Evolutionary conservation across 2,113 vertebrate species (phyloP).

Genomic region (Amphiprion percula): DNA sequence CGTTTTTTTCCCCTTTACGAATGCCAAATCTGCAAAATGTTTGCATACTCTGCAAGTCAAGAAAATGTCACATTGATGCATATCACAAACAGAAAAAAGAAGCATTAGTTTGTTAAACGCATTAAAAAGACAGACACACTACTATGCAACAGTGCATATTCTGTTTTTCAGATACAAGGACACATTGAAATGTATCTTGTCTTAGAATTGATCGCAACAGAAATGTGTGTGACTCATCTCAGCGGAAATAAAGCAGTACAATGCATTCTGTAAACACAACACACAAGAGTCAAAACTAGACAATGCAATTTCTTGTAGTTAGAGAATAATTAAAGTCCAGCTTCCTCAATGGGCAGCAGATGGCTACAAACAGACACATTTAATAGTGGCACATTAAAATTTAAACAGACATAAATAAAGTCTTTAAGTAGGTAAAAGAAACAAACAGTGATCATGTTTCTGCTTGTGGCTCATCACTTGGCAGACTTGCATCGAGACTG

Average conservation of each 20-base stretch:
- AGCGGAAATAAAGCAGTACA: background rate
- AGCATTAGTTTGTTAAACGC: background rate
- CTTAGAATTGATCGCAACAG: no score
- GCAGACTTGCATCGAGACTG: conserved; percentile 2
- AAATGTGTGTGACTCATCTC: no score
- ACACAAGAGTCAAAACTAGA: background rate
- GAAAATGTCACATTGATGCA: background rate
- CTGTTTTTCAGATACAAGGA: no score
- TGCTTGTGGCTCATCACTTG: conserved; percentile 19
- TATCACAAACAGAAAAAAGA: background rate
- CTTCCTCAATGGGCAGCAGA: background rate
- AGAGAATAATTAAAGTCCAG: background rate
- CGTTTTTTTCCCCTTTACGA: background rate
- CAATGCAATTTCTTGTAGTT: background rate
- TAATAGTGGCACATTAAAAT: background rate
- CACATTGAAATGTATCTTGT: no score
- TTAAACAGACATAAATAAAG: background rate
- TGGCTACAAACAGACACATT: background rate
- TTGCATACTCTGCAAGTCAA: background rate
- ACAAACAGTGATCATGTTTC: conserved; percentile 9
- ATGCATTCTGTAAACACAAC: background rate
- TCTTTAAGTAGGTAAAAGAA: conserved; percentile 11
- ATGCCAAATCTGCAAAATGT: background rate
- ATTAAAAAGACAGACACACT: background rate
- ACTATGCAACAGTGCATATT: background rate